Base-by-base conservation (phyloP, 1,140 invertebrate species). In the Heliconius nattereri region DNA sequence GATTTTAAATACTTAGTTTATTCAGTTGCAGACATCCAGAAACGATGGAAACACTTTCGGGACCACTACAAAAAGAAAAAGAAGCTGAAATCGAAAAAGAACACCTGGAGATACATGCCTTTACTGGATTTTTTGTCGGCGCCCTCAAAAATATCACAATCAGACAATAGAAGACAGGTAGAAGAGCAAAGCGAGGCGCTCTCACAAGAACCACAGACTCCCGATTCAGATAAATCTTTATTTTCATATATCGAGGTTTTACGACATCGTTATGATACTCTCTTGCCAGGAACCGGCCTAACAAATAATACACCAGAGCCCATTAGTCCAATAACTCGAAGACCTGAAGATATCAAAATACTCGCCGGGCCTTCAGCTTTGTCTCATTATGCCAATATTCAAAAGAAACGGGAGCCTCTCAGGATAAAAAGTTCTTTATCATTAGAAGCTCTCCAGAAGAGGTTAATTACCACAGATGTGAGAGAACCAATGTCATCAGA, bases 41-140 rank as follows among this genome's bases (percentile, higher is more conserved):
- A 66, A 29, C 23, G 60, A 29, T 66, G 60, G 60, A 66, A 66
- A 29, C 60, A 66, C 60, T 66, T 66, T n/a, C 23, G 60, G 26
- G 60, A 66, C 13, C 60, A 66, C 23, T 66, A 66, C 60, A 66
- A 66, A 66, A 66, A 66, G 60, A 66, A 66, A 66, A 29, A 66
- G 60, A 66, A 66, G 26, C 11, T 66, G 1, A 66, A 66, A 29
- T 66, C 26, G 26, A 16, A 66, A 16, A 66, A 66, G 23, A 66
- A 29, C 9, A 66, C 60, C 11, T 66, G 60, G 60, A 29, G 13
- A 66, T 66, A 66, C 8, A 66, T 66, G 60, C 26, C 11, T 29
- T 26, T 66, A 5, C 60, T 66, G 23, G 60, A 66, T 3, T 66
- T 66, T 11, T 29, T 66, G 8, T 66, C 60, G 23, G 60, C 5